Evolutionary conservation across 2,113 vertebrate species (phyloP).

Genomic region (Bothrops jararaca): DNA sequence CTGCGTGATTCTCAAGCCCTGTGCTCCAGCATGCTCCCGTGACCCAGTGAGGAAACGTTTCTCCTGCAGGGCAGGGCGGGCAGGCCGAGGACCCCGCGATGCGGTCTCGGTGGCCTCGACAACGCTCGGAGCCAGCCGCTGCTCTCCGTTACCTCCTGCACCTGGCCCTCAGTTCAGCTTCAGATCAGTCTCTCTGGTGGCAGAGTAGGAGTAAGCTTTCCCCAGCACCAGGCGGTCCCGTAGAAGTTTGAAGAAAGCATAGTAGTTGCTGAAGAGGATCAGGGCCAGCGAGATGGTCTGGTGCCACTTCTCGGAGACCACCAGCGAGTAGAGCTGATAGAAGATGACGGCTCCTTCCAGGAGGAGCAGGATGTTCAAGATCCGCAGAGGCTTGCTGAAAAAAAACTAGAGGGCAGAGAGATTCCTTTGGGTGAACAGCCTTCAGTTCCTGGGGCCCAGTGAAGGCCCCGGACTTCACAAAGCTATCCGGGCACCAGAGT

Average conservation of each 20-base stretch:
- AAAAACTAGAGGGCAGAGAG: constrained; percentile 81
- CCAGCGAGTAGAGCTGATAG: constrained; percentile 95
- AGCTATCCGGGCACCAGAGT: neutral
- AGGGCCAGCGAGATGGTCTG: constrained; percentile 95
- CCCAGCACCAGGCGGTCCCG: constrained; percentile 95
- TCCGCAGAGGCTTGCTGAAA: constrained; percentile 95
- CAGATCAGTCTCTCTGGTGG: constrained; percentile 84
- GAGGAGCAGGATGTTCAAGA: constrained; percentile 95
- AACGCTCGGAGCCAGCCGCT: constrained; percentile 1
- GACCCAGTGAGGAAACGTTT: neutral
- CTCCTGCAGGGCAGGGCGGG: neutral
- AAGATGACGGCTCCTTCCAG: constrained; percentile 94
- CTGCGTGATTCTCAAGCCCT: neutral
- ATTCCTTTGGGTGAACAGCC: neutral
- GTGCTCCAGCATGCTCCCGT: neutral
- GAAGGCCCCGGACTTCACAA: neutral
- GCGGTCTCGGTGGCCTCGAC: neutral
- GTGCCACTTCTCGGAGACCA: constrained; percentile 97
- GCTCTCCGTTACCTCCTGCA: constrained; percentile 47
- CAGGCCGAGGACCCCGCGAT: no score
- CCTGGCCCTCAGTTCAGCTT: constrained; percentile 79
- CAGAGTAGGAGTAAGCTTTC: constrained; percentile 89
- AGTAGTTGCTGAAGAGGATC: constrained; percentile 99
- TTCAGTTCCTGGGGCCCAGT: accelerated
- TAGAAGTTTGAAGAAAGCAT: constrained; percentile 96